Base-by-base conservation (phyloP, 2,797 vertebrate species). In the Helostoma temminkii region DNA sequence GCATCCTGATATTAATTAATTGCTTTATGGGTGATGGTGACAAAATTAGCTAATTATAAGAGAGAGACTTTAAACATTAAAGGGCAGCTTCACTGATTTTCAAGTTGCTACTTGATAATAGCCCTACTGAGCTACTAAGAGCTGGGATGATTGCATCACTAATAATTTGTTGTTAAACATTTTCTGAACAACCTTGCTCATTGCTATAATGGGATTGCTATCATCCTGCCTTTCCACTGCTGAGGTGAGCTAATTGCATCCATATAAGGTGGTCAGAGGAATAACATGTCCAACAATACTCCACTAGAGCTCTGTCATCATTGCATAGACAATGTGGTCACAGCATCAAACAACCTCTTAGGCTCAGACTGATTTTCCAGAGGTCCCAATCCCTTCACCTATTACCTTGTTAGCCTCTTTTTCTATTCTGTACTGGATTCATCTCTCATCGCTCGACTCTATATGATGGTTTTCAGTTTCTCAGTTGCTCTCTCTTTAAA, bases 231-330 rank as follows among this genome's bases (percentile, higher is more conserved):
- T 45, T 15, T 54, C 39, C 1, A 19, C 52, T 79, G 57, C 63
- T 73, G 45, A 73, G 37, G 26, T 2, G 3, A 76, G 68, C 72
- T 84, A 81, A 87, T 84, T 87, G 74, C 70, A 78, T 83, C 72
- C 41, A 78, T 81, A 78, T 77, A 76, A 68, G 75, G 80, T 73
- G 78, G 56, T 69, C 58, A 28, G 66, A 86, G 84, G 87, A 87
- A 90, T 91, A 89, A 90, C 78, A 80, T 46, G 52, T 84, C 58
- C 67, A 65, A 70, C 83, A 79, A 86, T 71, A 78, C 81, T 86
- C 56, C 65, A 53, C 61, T 87, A 69, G 43, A 82, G 74, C 71
- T 72, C 73, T 58, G 66, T 87, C 71, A 63, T 78, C 78, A 72
- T 52, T 77, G 74, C 47, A 46, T 74, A 76, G 77, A 88, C 70